phyloP scores from a whole-genome alignment of 2,113 vertebrate species.

The Hemicordylus capensis region DNA sequence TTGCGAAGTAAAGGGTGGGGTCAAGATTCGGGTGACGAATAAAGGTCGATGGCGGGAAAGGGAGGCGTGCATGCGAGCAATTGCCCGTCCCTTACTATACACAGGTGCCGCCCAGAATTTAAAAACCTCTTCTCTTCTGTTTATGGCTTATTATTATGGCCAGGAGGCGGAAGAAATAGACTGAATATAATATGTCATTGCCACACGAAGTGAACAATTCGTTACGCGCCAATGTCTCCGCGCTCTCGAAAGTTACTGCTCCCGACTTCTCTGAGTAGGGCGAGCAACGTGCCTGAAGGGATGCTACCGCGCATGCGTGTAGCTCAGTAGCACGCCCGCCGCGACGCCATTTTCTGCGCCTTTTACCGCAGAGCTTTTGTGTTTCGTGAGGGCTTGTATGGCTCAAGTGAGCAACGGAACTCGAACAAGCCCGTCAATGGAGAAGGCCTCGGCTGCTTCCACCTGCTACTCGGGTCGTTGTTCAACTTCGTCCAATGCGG shows the following conservation, averaged over 20 bases:
- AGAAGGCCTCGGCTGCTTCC: accelerated
- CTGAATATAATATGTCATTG: too few species aligned
- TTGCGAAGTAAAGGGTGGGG: background rate
- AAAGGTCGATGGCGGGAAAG: background rate
- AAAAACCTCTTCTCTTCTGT: too few species aligned
- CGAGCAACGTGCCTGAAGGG: background rate
- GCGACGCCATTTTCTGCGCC: background rate
- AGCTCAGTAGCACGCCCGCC: background rate
- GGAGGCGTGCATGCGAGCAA: background rate
- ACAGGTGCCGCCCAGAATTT: too few species aligned
- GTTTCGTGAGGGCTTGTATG: background rate
- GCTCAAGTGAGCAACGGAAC: accelerated
- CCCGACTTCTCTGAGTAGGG: background rate
- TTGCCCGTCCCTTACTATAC: background rate
- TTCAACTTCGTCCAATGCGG: conserved; percentile 28
- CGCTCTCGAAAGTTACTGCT: background rate
- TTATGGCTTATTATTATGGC: too few species aligned
- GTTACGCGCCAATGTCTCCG: too few species aligned
- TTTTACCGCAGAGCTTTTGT: background rate
- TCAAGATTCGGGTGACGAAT: background rate
- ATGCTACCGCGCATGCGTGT: background rate
- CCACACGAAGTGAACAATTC: too few species aligned
- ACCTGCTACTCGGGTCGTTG: background rate
- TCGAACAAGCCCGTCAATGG: accelerated
- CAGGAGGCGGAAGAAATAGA: too few species aligned